Evolutionary conservation across 2,113 vertebrate genomes (phyloP).

Genomic region (Microcebus ravelobensis): DNA sequence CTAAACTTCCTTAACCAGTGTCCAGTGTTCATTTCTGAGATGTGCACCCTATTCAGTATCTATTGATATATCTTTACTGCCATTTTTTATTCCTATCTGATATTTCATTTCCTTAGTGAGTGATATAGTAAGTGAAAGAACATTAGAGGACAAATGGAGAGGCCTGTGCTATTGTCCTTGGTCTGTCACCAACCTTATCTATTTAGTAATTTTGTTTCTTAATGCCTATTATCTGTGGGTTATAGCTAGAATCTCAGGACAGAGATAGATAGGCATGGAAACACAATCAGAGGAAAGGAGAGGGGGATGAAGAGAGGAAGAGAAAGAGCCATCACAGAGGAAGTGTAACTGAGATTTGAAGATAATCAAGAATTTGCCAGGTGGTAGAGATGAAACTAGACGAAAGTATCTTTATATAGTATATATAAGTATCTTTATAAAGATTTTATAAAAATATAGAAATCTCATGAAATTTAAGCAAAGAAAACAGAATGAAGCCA

Average conservation of each 20-base stretch:
- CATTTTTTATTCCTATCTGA: constrained; percentile 14
- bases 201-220: constrained; percentile 31
- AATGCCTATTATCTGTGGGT: background rate
- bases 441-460: background rate
- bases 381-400: background rate
- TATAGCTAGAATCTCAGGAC: background rate
- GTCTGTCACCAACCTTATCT: constrained; percentile 13
- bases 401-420: background rate
- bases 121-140: background rate
- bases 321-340: background rate
- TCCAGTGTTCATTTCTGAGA: background rate
- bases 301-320: background rate
- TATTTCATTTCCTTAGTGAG: background rate
- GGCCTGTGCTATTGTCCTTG: background rate
- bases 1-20: background rate
- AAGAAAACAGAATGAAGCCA: constrained; percentile 25
- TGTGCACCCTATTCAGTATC: background rate
- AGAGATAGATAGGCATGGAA: background rate
- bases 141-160: background rate
- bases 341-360: background rate
- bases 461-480: constrained; percentile 8
- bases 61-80: background rate
- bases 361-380: background rate
- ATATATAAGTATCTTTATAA: background rate
- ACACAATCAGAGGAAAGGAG: background rate